These are phyloP conservation scores for Phoxinus dragarum DNA, from an alignment of 2,797 vertebrate genomes.

Conservation along the genomic window DNA sequence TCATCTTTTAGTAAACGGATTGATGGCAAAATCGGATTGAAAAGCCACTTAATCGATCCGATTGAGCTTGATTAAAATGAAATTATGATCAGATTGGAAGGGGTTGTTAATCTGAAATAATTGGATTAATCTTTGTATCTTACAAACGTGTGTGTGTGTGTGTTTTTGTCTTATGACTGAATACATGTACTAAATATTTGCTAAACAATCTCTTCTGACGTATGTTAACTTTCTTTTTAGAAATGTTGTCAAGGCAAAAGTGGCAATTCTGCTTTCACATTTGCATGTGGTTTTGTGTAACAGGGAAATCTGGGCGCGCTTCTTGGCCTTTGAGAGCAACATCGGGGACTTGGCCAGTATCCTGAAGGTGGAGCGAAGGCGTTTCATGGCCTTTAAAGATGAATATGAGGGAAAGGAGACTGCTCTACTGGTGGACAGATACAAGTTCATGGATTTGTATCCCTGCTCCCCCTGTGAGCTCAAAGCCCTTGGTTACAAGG, in stretches of 20 bases:
- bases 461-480: conserved; percentile 96
- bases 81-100: not conserved
- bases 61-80: too few species aligned
- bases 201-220: not conserved
- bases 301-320: conserved; percentile 98
- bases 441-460: conserved; percentile 99
- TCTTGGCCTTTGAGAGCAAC: conserved; percentile 98
- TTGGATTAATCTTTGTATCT: not conserved
- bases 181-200: not conserved
- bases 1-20: not conserved
- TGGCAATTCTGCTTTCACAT: not conserved
- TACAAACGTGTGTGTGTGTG: not conserved
- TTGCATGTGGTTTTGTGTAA: not conserved
- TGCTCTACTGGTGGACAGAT: conserved; percentile 93
- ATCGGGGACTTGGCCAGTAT: conserved; percentile 98
- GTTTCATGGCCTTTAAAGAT: conserved; percentile 96
- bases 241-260: not conserved
- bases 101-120: not conserved
- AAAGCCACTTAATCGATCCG: not conserved
- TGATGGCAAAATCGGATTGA: not conserved
- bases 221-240: not conserved
- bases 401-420: conserved; percentile 99
- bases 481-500: conserved; percentile 98
- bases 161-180: not conserved
- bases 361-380: conserved; percentile 95